Evolutionary conservation across 64 coral and sea anemone species (phyloP).

Genomic region (Actinia equina): DNA sequence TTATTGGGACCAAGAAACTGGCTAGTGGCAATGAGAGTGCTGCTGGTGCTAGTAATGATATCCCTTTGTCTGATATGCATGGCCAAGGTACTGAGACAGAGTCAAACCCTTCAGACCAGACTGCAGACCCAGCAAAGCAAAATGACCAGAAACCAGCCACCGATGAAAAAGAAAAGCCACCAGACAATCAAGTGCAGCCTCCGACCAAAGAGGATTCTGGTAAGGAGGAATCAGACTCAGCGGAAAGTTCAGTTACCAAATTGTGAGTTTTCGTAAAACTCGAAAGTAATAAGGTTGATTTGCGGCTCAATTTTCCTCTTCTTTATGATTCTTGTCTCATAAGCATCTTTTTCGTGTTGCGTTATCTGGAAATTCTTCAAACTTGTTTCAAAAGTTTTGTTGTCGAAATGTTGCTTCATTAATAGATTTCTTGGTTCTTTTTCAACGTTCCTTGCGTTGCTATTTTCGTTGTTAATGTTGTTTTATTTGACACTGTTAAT

Average conservation of each 20-base stretch:
- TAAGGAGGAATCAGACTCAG: too few species aligned
- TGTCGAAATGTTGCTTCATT: background rate
- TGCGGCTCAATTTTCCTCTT: background rate
- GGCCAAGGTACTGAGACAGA: background rate
- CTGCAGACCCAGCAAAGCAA: background rate
- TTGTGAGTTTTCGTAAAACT: background rate
- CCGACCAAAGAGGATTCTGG: background rate
- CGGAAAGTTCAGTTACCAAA: too few species aligned
- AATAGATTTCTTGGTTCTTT: background rate
- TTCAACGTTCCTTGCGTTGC: too few species aligned
- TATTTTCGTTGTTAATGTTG: too few species aligned
- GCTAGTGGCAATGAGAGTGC: background rate
- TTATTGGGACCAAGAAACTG: background rate
- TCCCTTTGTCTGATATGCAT: background rate
- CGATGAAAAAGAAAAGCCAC: background rate
- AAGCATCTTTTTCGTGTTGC: background rate
- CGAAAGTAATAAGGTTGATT: background rate
- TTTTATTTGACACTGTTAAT: background rate
- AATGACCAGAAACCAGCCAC: background rate
- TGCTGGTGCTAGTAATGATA: background rate
- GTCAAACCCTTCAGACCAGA: background rate
- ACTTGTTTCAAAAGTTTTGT: background rate
- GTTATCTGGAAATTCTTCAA: background rate
- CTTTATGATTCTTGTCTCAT: background rate
- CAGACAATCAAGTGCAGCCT: background rate